These are phyloP conservation scores for Parapsyche elsis DNA, from an alignment of 1,140 invertebrate species.

Conservation along the genomic window DNA sequence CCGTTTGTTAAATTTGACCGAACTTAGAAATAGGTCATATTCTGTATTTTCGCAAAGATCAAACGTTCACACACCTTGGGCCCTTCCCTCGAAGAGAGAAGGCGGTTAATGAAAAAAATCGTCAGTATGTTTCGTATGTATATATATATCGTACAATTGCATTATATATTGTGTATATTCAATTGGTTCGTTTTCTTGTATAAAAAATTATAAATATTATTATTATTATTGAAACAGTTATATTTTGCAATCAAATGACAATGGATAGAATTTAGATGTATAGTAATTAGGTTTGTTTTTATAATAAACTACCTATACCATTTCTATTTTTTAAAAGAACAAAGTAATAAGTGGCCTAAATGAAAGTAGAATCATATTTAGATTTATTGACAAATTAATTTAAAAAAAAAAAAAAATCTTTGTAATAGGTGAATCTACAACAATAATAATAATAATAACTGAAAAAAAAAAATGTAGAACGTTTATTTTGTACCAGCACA, in stretches of 20 bases:
- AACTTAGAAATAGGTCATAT: no score
- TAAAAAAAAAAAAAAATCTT: slow-evolving; percentile 26
- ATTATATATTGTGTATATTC: background rate
- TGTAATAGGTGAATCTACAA: slow-evolving; percentile 28
- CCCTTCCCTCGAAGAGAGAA: no score
- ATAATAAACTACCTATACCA: slow-evolving; percentile 36
- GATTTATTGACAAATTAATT: slow-evolving; percentile 41
- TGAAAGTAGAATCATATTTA: slow-evolving; percentile 43
- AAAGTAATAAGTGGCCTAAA: slow-evolving; percentile 55
- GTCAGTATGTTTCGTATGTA: no score
- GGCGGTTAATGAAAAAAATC: no score
- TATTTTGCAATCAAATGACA: slow-evolving; percentile 41
- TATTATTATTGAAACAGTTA: slow-evolving; percentile 31
- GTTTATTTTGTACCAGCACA: slow-evolving; percentile 37
- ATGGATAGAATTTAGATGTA: slow-evolving; percentile 40
- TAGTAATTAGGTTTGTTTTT: slow-evolving; percentile 44
- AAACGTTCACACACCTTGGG: no score
- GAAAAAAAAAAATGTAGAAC: slow-evolving; percentile 30
- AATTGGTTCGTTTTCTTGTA: slow-evolving; percentile 21
- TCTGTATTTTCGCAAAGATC: no score
- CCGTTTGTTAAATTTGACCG: no score
- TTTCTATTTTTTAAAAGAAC: slow-evolving; percentile 54
- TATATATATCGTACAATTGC: no score
- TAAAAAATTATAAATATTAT: slow-evolving; percentile 1
- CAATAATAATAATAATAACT: slow-evolving; percentile 17